Percentiles rank a stretch among this genome's conserved stretches.
Conservation (phyloP, 2,797 vertebrate species). For the Lacerta bilineata region DNA sequence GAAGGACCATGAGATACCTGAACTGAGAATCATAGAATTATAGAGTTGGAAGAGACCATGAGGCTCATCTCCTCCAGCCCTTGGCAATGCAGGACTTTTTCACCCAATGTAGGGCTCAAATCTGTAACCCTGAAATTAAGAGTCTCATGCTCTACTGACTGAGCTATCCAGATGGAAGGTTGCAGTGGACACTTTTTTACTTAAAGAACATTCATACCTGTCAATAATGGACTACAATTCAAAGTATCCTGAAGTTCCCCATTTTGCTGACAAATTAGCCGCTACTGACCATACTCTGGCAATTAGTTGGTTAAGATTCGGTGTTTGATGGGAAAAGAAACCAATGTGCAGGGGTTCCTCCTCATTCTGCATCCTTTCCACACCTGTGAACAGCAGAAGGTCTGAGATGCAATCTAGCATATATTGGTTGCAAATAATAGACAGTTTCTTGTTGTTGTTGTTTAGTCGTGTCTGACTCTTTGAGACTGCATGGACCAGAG, state of each 20-base stretch:
- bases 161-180: not conserved
- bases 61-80: too few species aligned
- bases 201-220: too few species aligned
- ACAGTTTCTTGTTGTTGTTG: not conserved
- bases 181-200: not conserved
- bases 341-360: not conserved
- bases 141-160: too few species aligned
- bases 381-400: constrained; percentile 20
- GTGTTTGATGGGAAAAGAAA: not conserved
- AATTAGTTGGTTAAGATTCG: too few species aligned
- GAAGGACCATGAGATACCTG: not conserved
- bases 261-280: not conserved
- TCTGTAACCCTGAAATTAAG: too few species aligned
- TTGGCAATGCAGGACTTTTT: too few species aligned
- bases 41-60: too few species aligned
- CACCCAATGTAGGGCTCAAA: too few species aligned
- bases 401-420: not conserved
- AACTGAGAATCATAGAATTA: not conserved
- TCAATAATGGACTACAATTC: not conserved
- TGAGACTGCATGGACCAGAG: too few species aligned
- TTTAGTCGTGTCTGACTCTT: too few species aligned
- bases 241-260: not conserved
- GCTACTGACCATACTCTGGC: too few species aligned
- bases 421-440: constrained; percentile 22
- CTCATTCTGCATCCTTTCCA: constrained; percentile 19